Base-by-base conservation (phyloP, 2,797 vertebrate genomes). In the Octomys mimax region DNA sequence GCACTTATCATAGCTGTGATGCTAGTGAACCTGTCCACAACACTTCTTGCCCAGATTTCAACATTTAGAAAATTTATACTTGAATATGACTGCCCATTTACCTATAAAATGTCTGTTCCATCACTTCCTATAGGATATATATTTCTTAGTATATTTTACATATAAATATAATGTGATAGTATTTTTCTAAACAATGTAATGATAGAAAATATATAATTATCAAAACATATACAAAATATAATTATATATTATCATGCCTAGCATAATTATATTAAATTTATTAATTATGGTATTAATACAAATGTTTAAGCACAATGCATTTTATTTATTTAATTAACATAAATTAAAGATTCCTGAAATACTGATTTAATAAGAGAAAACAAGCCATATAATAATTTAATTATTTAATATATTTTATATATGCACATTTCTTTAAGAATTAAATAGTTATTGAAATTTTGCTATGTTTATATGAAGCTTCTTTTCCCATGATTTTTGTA, bases 341-440 rank as follows among this genome's bases (percentile, higher is more conserved):
- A 24, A 10, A 49, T 61, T 66, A 42, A 12, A 42, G 1, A 42
- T 42, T 73, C 39, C 36, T 73, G 22, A 24, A 24, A 24, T 33
- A 18, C 11, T 77, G 28, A 49, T 46, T 77, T 77, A 77, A 73
- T 73, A 39, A 39, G 19, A 24, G 19, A 71, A 11, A 42, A 42
- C 4, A 42, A 22, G 12, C 10, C 68, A 71, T 71, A 13, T 24
- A 71, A 71, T 39, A 57, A n/a, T 86, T 87, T 75, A 91, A 79
- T n/a, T 78, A 52, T 61, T 91, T 80, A 52, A 46, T 42, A 68
- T 85, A 46, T 61, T 84, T 68, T 87, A 81, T 82, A 78, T 73
- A 42, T 62, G 66, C 19, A 59, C 36, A 80, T 61, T n/a, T 87
- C 9, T 85, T 36, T 52, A 11, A 68, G 4, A 75, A 87, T 64